Conservation (phyloP, 2,113 vertebrate species). For the Poeciliopsis turrubarensis region DNA sequence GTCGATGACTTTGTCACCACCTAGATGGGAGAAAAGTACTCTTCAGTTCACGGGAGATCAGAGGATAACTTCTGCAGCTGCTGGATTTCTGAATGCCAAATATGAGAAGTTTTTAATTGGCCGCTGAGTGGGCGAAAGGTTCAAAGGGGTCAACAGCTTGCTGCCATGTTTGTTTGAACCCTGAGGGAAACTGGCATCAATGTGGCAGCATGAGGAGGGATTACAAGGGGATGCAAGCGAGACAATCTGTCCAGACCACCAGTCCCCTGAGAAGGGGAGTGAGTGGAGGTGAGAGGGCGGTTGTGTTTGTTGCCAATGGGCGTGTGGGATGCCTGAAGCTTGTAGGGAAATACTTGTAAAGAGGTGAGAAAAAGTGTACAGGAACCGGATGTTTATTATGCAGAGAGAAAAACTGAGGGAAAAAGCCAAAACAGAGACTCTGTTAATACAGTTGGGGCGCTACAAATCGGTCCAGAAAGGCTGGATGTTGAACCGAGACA, state of each 20-base stretch:
- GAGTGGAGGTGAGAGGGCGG: constrained; percentile 53
- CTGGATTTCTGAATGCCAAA: neutral
- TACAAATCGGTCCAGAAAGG: constrained; percentile 64
- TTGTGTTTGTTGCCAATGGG: constrained; percentile 15
- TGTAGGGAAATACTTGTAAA: neutral
- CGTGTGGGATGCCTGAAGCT: constrained; percentile 16
- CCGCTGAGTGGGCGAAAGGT: constrained; percentile 44
- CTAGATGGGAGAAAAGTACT: constrained; percentile 64
- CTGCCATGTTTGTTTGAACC: constrained; percentile 51
- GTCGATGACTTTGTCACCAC: constrained; percentile 95
- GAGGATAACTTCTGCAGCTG: neutral
- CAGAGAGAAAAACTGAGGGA: constrained; percentile 8
- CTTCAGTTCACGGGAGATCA: constrained; percentile 3
- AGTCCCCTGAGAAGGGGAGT: constrained; percentile 46
- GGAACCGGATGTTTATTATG: neutral
- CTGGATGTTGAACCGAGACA: constrained; percentile 67
- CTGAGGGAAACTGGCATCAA: constrained; percentile 59
- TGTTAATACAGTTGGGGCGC: constrained; percentile 52
- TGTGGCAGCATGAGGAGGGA: constrained; percentile 30
- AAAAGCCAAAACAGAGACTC: constrained; percentile 13
- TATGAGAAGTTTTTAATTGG: constrained; percentile 49
- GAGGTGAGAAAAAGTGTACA: constrained; percentile 17
- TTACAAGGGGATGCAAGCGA: constrained; percentile 11
- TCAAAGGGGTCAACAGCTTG: constrained; percentile 37
- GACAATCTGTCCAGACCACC: constrained; percentile 53